A percentile compares a stretch with the other conserved stretches of the same genome.
Evolutionary conservation across 2,888 invertebrate species (phyloP).

Genomic region (Nineta flava): DNA sequence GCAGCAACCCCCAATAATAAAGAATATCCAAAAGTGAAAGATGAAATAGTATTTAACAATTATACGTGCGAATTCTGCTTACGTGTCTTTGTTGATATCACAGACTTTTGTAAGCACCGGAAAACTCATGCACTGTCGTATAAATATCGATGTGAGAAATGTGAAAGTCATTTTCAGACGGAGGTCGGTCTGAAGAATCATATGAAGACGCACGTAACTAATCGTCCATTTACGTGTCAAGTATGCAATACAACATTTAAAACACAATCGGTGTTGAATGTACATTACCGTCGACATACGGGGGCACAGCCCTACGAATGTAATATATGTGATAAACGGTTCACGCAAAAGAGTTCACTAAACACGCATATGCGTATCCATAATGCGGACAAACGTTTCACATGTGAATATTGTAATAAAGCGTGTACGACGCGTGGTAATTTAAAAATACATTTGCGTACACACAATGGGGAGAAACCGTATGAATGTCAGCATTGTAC

Average conservation of each 20-base stretch:
- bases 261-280: slow-evolving; percentile 27
- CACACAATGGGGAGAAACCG: neutral
- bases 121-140: neutral
- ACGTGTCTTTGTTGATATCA: neutral
- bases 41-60: neutral
- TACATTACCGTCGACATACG: slow-evolving; percentile 27
- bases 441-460: neutral
- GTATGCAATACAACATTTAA: slow-evolving; percentile 27
- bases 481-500: neutral
- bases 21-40: neutral
- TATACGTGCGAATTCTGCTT: neutral
- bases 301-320: slow-evolving; percentile 28
- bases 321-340: slow-evolving; percentile 27
- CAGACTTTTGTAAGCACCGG: neutral
- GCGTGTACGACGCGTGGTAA: slow-evolving; percentile 16
- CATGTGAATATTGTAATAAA: slow-evolving; percentile 25
- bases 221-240: slow-evolving; percentile 26
- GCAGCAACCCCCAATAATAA: neutral
- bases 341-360: slow-evolving; percentile 25
- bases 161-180: neutral
- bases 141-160: neutral
- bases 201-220: slow-evolving; percentile 27
- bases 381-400: slow-evolving; percentile 26
- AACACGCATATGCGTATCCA: slow-evolving; percentile 27
- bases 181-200: slow-evolving; percentile 23